Base-by-base conservation (phyloP, 2,113 vertebrate genomes). In the Mugil cephalus region DNA sequence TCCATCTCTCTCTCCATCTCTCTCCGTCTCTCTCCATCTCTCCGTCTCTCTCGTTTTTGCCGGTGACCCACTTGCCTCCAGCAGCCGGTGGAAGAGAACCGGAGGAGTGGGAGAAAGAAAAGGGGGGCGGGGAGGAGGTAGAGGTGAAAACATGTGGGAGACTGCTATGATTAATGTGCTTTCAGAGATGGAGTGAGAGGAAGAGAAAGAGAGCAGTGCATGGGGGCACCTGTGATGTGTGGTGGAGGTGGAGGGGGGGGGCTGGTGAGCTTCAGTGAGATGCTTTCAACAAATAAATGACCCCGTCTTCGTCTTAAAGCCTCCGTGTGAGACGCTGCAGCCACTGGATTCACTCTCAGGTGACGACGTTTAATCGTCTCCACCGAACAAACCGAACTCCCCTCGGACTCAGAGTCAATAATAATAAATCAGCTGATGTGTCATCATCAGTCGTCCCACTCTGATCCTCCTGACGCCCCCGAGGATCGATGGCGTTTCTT, bases 21-120 rank as follows among this genome's bases (percentile, higher is more conserved):
- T 24, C 52, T 18, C 24, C n/a, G 39, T 34, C 48, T 51, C 48
- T n/a, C n/a, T n/a, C n/a, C 19, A 43, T 24, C 52, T 18, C 18
- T 1, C 45, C 18, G 8, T 38, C 45, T 42, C 12, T 30, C 52
- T 43, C 24, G n/a, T 38, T 34, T 43, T 51, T 43, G 83, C 69
- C 3, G 48, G 15, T 88, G 85, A 86, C 89, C 82, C 86, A 88
- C 61, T 90, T 91, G 78, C 80, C 65, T 84, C 63, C 59, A 71
- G 69, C 68, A 43, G 24, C 38, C 58, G 21, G 53, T 74, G 70
- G 54, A 83, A 72, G 69, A 62, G 82, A 80, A 74, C 56, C 9
- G 55, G 84, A 80, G 71, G 74, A 85, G 82, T 52, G 35, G 62
- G 67, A 82, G 77, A 73, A 67, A 69, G 64, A 30, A 30, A 30